phyloP scores from a whole-genome alignment of 2,797 vertebrate species.

The Graptemys geographica region DNA sequence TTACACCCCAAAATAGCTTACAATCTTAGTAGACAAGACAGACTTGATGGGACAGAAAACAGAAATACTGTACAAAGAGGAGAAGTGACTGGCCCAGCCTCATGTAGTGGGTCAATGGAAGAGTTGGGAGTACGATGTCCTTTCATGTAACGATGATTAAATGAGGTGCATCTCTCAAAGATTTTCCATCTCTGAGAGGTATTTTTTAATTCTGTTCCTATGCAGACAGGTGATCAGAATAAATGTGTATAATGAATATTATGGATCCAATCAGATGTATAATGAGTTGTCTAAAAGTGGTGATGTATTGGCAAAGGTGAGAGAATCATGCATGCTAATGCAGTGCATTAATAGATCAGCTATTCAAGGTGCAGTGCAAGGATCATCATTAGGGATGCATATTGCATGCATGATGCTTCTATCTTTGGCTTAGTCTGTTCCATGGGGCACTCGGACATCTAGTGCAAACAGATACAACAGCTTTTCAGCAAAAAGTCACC shows the following conservation, averaged over 20 bases:
- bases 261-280: not conserved
- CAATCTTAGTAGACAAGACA: not conserved
- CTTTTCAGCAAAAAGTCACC: not conserved
- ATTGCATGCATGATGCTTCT: not conserved
- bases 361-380: fast-evolving
- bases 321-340: not conserved
- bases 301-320: not conserved
- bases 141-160: not conserved
- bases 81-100: not conserved
- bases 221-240: not conserved
- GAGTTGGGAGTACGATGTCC: not conserved
- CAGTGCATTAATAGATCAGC: fast-evolving
- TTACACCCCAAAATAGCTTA: not conserved
- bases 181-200: not conserved
- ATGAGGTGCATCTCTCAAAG: not conserved
- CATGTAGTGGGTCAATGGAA: not conserved
- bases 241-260: not conserved
- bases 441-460: not conserved
- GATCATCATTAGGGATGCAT: not conserved
- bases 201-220: not conserved
- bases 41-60: not conserved
- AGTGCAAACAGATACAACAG: not conserved
- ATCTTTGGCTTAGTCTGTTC: not conserved
- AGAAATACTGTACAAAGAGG: not conserved
- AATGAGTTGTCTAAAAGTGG: not conserved